Conservation (phyloP, 2,888 invertebrate genomes). For the Lycocerus yunnanus region DNA sequence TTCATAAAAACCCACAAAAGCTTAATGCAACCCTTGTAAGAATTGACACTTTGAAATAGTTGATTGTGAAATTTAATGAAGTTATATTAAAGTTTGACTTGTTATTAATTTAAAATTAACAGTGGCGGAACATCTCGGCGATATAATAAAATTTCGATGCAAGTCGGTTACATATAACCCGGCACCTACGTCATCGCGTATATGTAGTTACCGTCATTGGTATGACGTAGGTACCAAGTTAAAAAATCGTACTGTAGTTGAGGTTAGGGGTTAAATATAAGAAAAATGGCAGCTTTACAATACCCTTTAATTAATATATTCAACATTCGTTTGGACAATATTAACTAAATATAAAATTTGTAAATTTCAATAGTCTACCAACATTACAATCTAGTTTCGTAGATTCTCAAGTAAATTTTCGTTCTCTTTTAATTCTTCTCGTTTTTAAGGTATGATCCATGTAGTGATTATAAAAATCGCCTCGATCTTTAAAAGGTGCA, state of each 20-base stretch:
- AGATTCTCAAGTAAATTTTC: background rate
- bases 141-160: too few relatives aligned
- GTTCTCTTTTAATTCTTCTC: background rate
- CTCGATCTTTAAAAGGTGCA: constrained; percentile 9
- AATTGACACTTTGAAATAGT: too few relatives aligned
- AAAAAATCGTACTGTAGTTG: background rate
- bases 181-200: too few relatives aligned
- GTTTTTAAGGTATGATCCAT: constrained; percentile 8
- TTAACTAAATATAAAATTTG: background rate
- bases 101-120: too few relatives aligned
- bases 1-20: too few relatives aligned
- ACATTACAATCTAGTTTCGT: background rate
- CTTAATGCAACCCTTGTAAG: too few relatives aligned
- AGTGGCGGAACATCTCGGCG: too few relatives aligned
- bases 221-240: too few relatives aligned
- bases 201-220: too few relatives aligned
- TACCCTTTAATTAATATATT: background rate
- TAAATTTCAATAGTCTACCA: background rate
- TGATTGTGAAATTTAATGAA: too few relatives aligned
- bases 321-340: background rate
- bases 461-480: constrained; percentile 20
- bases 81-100: too few relatives aligned
- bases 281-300: background rate
- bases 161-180: too few relatives aligned
- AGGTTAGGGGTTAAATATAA: background rate